Base-by-base conservation (phyloP, 2,797 vertebrate species). In the Oreochromis grahami region DNA sequence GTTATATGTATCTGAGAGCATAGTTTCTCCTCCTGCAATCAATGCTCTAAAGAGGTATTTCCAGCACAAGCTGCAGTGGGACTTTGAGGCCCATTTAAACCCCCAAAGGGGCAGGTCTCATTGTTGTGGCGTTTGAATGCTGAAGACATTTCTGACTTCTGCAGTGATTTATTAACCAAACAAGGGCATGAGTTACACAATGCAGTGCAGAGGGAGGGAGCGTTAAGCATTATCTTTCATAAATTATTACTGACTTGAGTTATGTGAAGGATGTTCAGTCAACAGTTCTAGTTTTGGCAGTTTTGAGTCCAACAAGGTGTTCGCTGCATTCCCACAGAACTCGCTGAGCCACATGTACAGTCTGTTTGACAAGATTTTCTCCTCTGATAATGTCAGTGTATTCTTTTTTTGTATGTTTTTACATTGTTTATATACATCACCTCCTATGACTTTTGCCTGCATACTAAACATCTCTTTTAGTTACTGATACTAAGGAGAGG, bases 81-180 rank as follows among this genome's bases (percentile, higher is more conserved):
- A 84, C 76, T 77, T 86, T 81, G 14, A 80, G 82, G 79, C 86
- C 86, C 86, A 88, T 87, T 95, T 83, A 87, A 85, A 82, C 26
- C 76, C 68, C 29, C 48, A 50, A 43, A 52, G 41, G 87, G 80
- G 76, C 72, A 55, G 77, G 85, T 74, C 87, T 89, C 79, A 94
- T 94, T 93, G 89, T 84, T 92, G 76, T 87, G 87, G 77, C 17
- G 41, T 78, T 85, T 70, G 83, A 87, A 90, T 19, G 79, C 78
- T 88, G 63, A 90, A 90, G 63, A 80, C 83, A 90, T 93, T 93
- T 89, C 90, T 80, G 63, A 87, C 89, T 88, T 95, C 88, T 76
- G 81, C 82, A 70, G 76, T 72, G 76, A 86, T 88, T 89, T 92
- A 88, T 81, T 85, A 86, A 87, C 88, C 91, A 94, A 94, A 95